phyloP scores from a whole-genome alignment of 2,113 vertebrate species.

The Amazona guildingii region DNA sequence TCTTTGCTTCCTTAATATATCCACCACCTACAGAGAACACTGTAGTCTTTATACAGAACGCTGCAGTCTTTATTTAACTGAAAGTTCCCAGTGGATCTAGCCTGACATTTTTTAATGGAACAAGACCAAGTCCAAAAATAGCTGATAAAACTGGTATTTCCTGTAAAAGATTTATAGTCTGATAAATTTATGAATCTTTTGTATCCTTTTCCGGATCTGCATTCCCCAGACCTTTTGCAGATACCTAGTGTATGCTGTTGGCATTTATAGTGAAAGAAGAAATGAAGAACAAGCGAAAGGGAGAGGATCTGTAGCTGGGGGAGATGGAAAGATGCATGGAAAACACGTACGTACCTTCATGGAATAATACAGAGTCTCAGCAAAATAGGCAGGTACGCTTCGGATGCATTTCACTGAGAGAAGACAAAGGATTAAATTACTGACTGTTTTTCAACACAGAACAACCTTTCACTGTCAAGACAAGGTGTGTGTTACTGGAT shows the following conservation, averaged over 20 bases:
- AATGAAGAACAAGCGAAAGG: not conserved
- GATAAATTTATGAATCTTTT: not conserved
- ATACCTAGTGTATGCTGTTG: not conserved
- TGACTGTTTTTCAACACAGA: not conserved
- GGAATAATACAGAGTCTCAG: constrained; percentile 83
- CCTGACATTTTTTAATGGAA: not conserved
- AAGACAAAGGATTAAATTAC: not conserved
- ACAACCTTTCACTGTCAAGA: not conserved
- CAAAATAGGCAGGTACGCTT: constrained; percentile 89
- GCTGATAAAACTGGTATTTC: not conserved
- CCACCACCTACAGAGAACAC: not conserved
- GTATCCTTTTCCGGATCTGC: not conserved
- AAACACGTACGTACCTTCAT: constrained; percentile 83
- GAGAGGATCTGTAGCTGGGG: not conserved
- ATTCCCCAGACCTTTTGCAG: not conserved
- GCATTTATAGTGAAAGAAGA: not conserved
- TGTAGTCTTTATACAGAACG: not conserved
- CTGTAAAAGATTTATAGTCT: not conserved
- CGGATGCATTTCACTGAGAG: constrained; percentile 86
- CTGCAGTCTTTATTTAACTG: not conserved
- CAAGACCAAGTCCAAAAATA: not conserved
- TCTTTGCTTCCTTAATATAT: not conserved
- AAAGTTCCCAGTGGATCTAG: not conserved
- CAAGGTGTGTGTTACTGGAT: not conserved
- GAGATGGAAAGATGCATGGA: accelerated